phyloP scores from a whole-genome alignment of 1,140 invertebrate species.

The Drosophila miranda region DNA sequence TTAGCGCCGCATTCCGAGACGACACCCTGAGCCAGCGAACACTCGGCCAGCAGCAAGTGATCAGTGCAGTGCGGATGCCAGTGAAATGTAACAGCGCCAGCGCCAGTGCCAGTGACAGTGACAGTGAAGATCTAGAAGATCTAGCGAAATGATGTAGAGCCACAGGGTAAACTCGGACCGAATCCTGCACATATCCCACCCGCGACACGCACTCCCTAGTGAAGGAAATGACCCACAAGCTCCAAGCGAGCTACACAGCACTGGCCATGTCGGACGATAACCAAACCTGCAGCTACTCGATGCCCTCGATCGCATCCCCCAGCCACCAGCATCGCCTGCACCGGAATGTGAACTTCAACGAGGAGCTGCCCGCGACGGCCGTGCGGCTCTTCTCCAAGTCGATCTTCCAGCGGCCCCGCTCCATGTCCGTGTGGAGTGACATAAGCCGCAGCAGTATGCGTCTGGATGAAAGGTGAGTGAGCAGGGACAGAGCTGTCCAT shows the following conservation, averaged over 20 bases:
- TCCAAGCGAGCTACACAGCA: slow-evolving; percentile 81
- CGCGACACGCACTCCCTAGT: slow-evolving; percentile 4
- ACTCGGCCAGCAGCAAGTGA: slow-evolving; percentile 4
- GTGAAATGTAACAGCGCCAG: slow-evolving; percentile 21
- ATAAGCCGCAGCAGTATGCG: slow-evolving; percentile 90
- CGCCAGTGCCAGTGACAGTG: background rate
- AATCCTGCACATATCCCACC: slow-evolving; percentile 54
- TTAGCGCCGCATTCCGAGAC: slow-evolving; percentile 3
- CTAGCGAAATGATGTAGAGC: slow-evolving; percentile 29
- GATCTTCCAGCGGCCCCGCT: slow-evolving; percentile 85
- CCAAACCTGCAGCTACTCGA: slow-evolving; percentile 76
- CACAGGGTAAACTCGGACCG: slow-evolving; percentile 6
- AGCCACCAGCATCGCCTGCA: slow-evolving; percentile 70
- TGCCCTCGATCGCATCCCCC: slow-evolving; percentile 78
- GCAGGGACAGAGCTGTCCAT: background rate
- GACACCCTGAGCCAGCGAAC: background rate
- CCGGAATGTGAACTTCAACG: slow-evolving; percentile 88
- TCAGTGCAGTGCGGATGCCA: slow-evolving; percentile 14
- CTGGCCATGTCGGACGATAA: slow-evolving; percentile 82
- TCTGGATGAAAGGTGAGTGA: slow-evolving; percentile 89
- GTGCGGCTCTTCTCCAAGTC: slow-evolving; percentile 79
- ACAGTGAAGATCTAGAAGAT: background rate
- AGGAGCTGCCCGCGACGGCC: slow-evolving; percentile 83
- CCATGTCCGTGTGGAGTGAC: slow-evolving; percentile 93
- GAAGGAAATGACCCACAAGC: slow-evolving; percentile 78